Evolutionary conservation across 2,113 vertebrate genomes (phyloP).

Genomic region (Pseudopipra pipra): DNA sequence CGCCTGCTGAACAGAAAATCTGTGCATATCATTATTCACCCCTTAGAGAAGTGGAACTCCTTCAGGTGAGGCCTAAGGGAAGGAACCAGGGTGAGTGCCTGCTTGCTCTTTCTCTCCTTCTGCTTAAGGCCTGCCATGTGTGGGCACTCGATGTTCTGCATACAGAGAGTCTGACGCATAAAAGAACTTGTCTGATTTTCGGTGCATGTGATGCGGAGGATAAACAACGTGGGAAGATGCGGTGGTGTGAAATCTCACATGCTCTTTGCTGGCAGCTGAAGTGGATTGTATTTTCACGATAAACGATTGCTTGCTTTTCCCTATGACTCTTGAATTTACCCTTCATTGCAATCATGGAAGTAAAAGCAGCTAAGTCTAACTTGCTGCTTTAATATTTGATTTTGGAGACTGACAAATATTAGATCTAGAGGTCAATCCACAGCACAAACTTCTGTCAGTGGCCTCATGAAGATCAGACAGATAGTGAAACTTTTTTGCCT

Average conservation of each 20-base stretch:
- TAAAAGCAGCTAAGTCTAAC: not conserved
- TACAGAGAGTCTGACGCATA: not conserved
- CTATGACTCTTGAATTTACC: not conserved
- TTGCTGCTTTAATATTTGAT: not conserved
- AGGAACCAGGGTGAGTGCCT: not conserved
- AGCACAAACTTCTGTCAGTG: not conserved
- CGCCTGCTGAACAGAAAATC: not conserved
- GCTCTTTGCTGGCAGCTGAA: not conserved
- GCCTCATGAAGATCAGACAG: not conserved
- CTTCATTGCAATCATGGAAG: not conserved
- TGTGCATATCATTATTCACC: not conserved
- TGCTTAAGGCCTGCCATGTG: not conserved
- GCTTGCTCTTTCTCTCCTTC: not conserved
- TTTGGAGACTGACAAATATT: not conserved
- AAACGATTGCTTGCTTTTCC: not conserved
- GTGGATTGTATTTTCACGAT: not conserved
- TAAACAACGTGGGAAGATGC: constrained; percentile 25
- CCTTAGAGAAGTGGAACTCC: not conserved
- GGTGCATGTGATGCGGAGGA: not conserved
- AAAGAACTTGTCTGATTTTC: not conserved
- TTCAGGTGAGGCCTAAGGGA: not conserved
- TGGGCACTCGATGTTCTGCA: not conserved
- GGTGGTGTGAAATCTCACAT: constrained; percentile 1
- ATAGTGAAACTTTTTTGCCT: not conserved
- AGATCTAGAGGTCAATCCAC: not conserved